Conservation (phyloP, 2,113 vertebrate species). For the Anarrhichthys ocellatus region DNA sequence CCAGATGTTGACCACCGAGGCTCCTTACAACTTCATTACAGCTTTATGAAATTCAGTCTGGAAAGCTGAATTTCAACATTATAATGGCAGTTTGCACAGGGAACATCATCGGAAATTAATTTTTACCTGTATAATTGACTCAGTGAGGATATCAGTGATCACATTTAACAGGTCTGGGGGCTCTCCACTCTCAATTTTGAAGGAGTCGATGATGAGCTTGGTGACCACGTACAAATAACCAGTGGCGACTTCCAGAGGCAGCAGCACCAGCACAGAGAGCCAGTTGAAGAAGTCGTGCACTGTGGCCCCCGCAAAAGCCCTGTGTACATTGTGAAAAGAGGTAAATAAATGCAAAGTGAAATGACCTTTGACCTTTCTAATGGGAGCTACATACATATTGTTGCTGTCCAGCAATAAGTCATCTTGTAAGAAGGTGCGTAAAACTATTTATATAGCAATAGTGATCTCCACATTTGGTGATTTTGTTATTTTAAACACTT, state of each 20-base stretch:
- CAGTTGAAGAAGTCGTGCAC: constrained; percentile 99
- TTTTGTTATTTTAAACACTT: not conserved
- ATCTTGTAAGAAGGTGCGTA: too few species aligned
- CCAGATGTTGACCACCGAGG: not conserved
- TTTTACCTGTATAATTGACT: constrained; percentile 91
- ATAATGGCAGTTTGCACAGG: not conserved
- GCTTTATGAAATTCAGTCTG: not conserved
- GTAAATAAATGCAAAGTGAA: not conserved
- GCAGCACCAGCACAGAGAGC: constrained; percentile 91
- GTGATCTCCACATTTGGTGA: not conserved
- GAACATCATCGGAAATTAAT: not conserved
- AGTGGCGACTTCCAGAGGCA: constrained; percentile 89
- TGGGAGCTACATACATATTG: not conserved
- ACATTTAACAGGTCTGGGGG: constrained; percentile 93
- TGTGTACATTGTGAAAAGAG: constrained; percentile 52
- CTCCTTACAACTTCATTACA: not conserved
- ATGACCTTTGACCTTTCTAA: constrained; percentile 5
- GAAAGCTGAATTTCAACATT: not conserved
- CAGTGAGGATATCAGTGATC: constrained; percentile 93
- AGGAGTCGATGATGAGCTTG: constrained; percentile 85
- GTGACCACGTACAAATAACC: constrained; percentile 90
- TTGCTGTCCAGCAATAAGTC: not conserved
- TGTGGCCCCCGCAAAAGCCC: constrained; percentile 95
- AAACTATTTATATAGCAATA: not conserved
- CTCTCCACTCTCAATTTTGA: constrained; percentile 89